Percentiles rank a stretch among this genome's conserved stretches.
phyloP scores from a whole-genome alignment of 2,888 invertebrate species.

The Drosophila prolongata region DNA sequence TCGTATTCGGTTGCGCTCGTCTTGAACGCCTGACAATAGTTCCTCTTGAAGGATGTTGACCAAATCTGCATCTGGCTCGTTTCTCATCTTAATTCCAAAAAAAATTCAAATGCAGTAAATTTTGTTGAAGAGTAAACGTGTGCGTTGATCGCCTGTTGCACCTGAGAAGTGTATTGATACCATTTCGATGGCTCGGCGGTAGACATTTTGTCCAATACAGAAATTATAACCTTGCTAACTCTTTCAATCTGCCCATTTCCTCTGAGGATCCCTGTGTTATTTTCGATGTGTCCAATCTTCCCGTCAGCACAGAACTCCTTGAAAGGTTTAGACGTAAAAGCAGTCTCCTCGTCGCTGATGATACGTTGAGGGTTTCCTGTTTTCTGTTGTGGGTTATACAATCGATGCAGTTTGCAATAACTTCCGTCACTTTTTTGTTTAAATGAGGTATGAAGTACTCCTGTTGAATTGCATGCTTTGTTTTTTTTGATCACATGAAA shows the following conservation, averaged over 20 bases:
- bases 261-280: neutral
- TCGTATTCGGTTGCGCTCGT: constrained; percentile 6
- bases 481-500: neutral
- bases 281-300: constrained; percentile 1
- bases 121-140: neutral
- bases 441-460: too few relatives aligned
- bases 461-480: constrained; percentile 2
- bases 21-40: neutral
- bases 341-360: neutral
- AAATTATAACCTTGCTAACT: neutral
- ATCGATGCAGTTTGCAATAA: neutral
- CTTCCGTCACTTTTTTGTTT: too few relatives aligned
- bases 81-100: constrained; percentile 1
- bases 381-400: neutral
- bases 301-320: constrained; percentile 1
- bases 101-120: neutral
- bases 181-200: neutral
- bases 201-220: neutral
- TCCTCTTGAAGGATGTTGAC: neutral
- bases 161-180: neutral
- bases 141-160: neutral
- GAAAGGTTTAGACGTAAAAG: neutral
- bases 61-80: neutral
- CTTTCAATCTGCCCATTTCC: constrained; percentile 2
- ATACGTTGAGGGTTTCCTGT: neutral